Conservation (phyloP, 2,888 invertebrate species). For the Papilio demoleus region DNA sequence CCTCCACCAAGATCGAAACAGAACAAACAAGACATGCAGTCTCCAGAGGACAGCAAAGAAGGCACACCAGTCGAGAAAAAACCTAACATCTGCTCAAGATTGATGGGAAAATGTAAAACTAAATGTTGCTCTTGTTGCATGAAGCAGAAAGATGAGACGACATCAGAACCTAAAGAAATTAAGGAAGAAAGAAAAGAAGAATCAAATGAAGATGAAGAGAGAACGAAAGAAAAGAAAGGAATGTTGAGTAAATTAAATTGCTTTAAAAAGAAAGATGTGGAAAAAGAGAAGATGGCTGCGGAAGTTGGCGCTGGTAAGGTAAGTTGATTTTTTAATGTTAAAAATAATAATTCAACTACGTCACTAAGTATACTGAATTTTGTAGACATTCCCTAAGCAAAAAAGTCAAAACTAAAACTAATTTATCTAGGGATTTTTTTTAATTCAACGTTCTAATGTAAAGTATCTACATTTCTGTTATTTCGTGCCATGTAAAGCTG, state of each 20-base stretch:
- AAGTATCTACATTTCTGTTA: neutral
- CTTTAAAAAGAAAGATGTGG: slow-evolving; percentile 69
- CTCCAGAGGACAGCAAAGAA: slow-evolving; percentile 46
- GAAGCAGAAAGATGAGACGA: slow-evolving; percentile 61
- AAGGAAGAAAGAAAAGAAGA: slow-evolving; percentile 41
- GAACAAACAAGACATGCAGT: slow-evolving; percentile 54
- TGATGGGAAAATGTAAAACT: slow-evolving; percentile 71
- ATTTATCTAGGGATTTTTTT: too few relatives aligned
- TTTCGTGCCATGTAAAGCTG: slow-evolving; percentile 5
- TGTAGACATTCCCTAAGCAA: too few relatives aligned
- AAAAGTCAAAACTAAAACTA: too few relatives aligned
- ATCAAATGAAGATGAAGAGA: slow-evolving; percentile 42
- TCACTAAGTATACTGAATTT: too few relatives aligned
- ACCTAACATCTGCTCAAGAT: slow-evolving; percentile 68
- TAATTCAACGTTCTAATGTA: neutral
- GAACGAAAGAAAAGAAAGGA: slow-evolving; percentile 54
- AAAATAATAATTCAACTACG: neutral
- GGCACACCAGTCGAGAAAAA: slow-evolving; percentile 51
- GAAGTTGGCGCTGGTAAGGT: slow-evolving; percentile 77
- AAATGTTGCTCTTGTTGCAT: slow-evolving; percentile 80
- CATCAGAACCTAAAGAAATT: slow-evolving; percentile 43
- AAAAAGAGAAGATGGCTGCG: slow-evolving; percentile 64
- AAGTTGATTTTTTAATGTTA: slow-evolving; percentile 44
- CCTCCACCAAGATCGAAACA: slow-evolving; percentile 70
- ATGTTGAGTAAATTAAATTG: slow-evolving; percentile 68